These are phyloP conservation scores for Caranx melampygus DNA, from an alignment of 2,113 vertebrate species.

Conservation along the genomic window DNA sequence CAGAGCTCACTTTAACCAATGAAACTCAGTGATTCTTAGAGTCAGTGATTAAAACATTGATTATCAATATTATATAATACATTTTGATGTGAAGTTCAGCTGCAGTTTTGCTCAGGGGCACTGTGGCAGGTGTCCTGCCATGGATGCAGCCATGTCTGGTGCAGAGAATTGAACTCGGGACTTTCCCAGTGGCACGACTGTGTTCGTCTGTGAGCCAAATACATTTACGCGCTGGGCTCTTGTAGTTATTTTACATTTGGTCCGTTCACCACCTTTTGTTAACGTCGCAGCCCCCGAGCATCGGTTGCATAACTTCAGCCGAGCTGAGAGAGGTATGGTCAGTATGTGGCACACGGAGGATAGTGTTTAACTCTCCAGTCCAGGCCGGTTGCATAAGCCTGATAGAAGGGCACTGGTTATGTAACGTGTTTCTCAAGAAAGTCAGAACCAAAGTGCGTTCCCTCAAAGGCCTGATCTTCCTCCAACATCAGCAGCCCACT, in stretches of 20 bases:
- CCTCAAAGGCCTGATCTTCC: slow-evolving; percentile 32
- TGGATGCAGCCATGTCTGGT: not conserved
- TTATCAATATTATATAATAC: too few species aligned
- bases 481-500: slow-evolving; percentile 35
- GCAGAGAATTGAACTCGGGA: not conserved
- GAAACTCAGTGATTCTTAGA: too few species aligned
- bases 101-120: not conserved
- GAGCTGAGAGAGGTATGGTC: too few species aligned
- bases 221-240: not conserved
- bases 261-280: not conserved
- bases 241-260: not conserved
- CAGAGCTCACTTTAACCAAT: too few species aligned
- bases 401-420: too few species aligned
- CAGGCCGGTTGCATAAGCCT: too few species aligned
- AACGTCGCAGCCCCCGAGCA: not conserved
- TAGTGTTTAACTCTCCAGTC: too few species aligned
- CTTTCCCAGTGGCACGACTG: not conserved
- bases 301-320: not conserved
- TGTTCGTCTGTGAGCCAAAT: not conserved
- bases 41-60: too few species aligned
- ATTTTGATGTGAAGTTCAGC: too few species aligned
- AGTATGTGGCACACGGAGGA: too few species aligned
- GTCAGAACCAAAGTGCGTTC: slow-evolving; percentile 6
- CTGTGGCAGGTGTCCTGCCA: not conserved
- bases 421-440: slow-evolving; percentile 27